Conservation (phyloP, 2,888 invertebrate genomes). For the Chrysolina americana region DNA sequence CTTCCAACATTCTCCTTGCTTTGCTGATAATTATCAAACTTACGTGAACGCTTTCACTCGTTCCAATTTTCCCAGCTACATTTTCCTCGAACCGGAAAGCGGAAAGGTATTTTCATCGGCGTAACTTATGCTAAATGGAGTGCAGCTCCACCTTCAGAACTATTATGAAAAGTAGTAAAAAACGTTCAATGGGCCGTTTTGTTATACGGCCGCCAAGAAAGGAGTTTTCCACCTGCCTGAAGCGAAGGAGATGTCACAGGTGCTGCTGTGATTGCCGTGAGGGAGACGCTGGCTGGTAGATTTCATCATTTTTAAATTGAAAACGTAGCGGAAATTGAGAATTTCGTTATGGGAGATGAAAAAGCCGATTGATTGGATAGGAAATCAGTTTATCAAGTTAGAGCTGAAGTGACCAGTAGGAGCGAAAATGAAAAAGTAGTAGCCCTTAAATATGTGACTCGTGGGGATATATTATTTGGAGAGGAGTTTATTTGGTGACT, state of each 20-base stretch:
- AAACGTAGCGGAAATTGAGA: not conserved
- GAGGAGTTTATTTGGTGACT: too few species aligned
- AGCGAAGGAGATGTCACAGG: constrained; percentile 7
- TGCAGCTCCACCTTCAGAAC: constrained; percentile 20
- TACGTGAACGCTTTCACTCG: not conserved
- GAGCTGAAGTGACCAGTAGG: not conserved
- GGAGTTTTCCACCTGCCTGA: constrained; percentile 8
- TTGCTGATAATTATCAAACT: not conserved
- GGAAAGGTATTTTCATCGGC: constrained; percentile 20
- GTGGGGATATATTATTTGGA: not conserved
- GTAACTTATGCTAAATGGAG: constrained; percentile 18
- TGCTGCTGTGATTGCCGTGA: not conserved
- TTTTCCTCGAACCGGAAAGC: not conserved
- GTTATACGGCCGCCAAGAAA: not conserved
- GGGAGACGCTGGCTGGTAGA: not conserved
- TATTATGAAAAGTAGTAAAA: constrained; percentile 20
- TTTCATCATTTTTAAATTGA: constrained; percentile 16
- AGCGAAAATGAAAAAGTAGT: not conserved
- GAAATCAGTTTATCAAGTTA: not conserved
- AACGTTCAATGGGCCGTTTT: constrained; percentile 25
- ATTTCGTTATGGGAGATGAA: not conserved
- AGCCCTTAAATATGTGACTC: not conserved
- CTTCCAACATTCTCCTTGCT: constrained; percentile 2
- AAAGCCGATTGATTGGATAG: not conserved
- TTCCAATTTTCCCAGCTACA: not conserved